phyloP scores from a whole-genome alignment of 2,888 invertebrate genomes.

The Drosophila longiperda region DNA sequence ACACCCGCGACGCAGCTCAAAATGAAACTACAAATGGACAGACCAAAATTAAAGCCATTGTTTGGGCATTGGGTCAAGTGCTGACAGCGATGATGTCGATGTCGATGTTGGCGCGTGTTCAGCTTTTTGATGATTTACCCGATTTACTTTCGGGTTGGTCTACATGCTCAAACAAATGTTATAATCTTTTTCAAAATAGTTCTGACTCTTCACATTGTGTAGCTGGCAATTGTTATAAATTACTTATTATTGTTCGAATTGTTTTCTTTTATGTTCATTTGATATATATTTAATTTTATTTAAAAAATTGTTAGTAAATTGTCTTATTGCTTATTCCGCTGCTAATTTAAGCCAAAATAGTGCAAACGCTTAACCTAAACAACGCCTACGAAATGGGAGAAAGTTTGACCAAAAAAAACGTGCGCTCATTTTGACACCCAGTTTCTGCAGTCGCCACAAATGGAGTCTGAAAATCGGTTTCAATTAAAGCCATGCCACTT shows the following conservation, averaged over 20 bases:
- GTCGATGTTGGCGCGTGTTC: constrained; percentile 67
- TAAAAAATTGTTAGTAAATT: not conserved
- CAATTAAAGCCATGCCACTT: constrained; percentile 50
- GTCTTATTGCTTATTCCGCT: not conserved
- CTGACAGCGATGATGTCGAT: constrained; percentile 58
- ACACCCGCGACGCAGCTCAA: constrained; percentile 65
- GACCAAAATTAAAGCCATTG: constrained; percentile 74
- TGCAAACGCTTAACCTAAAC: constrained; percentile 47
- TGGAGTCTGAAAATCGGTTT: constrained; percentile 56
- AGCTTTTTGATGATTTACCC: constrained; percentile 51
- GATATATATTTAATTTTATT: not conserved
- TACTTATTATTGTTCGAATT: not conserved
- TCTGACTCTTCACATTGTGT: not conserved
- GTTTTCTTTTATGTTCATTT: no score
- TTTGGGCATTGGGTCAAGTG: constrained; percentile 76
- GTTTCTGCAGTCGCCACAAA: constrained; percentile 51
- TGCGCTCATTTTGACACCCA: constrained; percentile 74
- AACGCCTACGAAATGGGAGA: constrained; percentile 72
- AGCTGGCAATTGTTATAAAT: not conserved
- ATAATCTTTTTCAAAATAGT: not conserved
- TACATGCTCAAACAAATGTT: constrained; percentile 9
- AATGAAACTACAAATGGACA: constrained; percentile 64
- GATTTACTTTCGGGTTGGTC: constrained; percentile 17
- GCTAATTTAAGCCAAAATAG: constrained; percentile 31
- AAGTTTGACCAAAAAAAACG: constrained; percentile 69